Evolutionary conservation across 2,888 invertebrate genomes (phyloP), one percentile per base, ranked within the genome.

Genomic region (Petrolisthes manimaculis): DNA sequence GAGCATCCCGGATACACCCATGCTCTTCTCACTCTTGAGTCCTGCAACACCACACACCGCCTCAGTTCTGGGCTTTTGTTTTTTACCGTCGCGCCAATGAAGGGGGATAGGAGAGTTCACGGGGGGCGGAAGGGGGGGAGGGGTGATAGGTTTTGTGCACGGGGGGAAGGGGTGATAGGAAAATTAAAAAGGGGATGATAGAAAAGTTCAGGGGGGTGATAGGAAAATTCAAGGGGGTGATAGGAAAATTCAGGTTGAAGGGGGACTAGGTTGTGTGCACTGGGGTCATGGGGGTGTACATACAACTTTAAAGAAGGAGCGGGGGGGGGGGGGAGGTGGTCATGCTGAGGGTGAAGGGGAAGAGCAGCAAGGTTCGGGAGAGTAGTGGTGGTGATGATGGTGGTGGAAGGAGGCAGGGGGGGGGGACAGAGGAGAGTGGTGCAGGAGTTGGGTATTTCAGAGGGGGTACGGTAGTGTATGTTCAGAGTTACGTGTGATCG

Each of bases 21-120:
- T 87, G 81, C 90, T 85, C 86, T 88, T 91, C 90, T 91, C 91
- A 56, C 89, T 88, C 89, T 91, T 91, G 69, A 90, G 86, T 9
- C 90, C 91, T 89, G 86, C 82, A 85, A 88, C 55, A 87, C 86
- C 83, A 83, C 86, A 83, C 84, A 75, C 81, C n/a, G n/a, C 12
- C n/a, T 71, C 71, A 71, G 84, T 81, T 84, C 84, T 88, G 61
- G 79, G 84, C 61, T 61, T 61, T 61, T 61, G 14, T 61, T 61
- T 61, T 9, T 61, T 61, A n/a, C 61, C 51, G 82, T 53, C 81
- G n/a, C 5, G 18, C 55, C n/a, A n/a, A n/a, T n/a, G 4, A 14
- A 80, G 3, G 56, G 12, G 61, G 55, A 21, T 14, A 82, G n/a
- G 21, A n/a, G 5, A 6, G 56, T 71, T 12, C 5, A 8, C 5